Base-by-base conservation (phyloP, 1,140 invertebrate species). In the Drosophila dunni region DNA sequence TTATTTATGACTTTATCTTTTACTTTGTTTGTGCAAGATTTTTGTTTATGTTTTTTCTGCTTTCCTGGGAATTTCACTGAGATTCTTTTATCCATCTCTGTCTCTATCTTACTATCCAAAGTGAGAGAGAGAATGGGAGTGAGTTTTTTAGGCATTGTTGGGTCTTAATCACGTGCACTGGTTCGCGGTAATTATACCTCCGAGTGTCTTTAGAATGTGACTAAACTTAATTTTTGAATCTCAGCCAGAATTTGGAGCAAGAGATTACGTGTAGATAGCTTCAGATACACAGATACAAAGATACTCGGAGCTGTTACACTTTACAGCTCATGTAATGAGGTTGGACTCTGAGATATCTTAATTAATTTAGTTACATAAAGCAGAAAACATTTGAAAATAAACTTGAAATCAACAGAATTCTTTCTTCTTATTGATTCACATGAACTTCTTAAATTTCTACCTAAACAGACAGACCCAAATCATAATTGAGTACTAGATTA, bases 1-100 rank as follows among this genome's bases (percentile, higher is more conserved):
- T 89, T 90, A 89, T 89, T 89, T 89, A 89, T 89, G 85, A 81
- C 84, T 89, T 89, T 89, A 89, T 89, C 84, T 88, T 78, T 88
- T 70, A 54, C 64, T 86, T 74, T 88, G 75, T 79, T 77, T 88
- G 80, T 80, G 80, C 62, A 54, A 86, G 78, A 86, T 86, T 86
- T 88, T 88, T 72, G 82, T 81, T 86, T 81, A 83, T 88, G 79
- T 88, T 79, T 78, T 70, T 65, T 75, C 40, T 71, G 77, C 80
- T 81, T 88, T 89, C 80, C 75, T 78, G 80, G 84, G 84, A 89
- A 89, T 89, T 77, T 84, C 74, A 73, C 84, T 67, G 84, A 80
- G 84, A 88, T 89, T 88, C 74, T 78, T 76, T 71, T 45, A 9
- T 33, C 46, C 46, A 11, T 51, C 46, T 3, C 40, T 36, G 29